Base-by-base conservation (phyloP, 1,140 invertebrate genomes). In the Leptopilina boulardi region DNA sequence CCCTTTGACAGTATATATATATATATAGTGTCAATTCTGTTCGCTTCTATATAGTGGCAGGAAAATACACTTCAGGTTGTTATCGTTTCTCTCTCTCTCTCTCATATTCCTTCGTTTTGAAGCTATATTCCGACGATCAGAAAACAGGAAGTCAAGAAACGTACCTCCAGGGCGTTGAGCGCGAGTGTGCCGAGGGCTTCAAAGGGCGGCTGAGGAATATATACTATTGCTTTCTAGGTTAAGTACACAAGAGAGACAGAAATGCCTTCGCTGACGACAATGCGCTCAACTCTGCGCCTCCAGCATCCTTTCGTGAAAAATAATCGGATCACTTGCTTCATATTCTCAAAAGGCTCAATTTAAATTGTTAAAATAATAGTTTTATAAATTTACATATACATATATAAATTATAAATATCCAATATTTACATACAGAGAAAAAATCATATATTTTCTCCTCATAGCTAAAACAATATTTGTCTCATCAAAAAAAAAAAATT, bases 161-260 rank as follows among this genome's bases (percentile, higher is more conserved):
- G 15, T 51, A n/a, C 47, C 47, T 51, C 47, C 1, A 51, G n/a
- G 47, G 13, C 13, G 47, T 18, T 18, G n/a, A n/a, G n/a, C n/a
- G 34, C 34, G n/a, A 51, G 47, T 51, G 47, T 51, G 47, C 47
- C 47, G 47, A 38, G 73, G 72, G 74, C 51, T 9, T 72, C 71
- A 82, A 79, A 41, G 30, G 34, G 34, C 5, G 34, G 38, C 6
- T 19, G 74, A 51, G 74, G 75, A 82, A 82, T 38, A 38, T 9
- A n/a, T 82, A 77, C 59, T 51, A 75, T 75, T 77, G 70, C 73
- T 77, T 82, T 82, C 81, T 82, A 72, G 81, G 81, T 82, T 82
- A 80, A 81, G 81, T 80, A 82, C 73, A 80, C 72, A 70, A n/a
- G n/a, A 47, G 47, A 38, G 13, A 56, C 3, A 34, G 26, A 51